Base-by-base conservation (phyloP, 2,797 vertebrate genomes). In the Argentina silus region DNA sequence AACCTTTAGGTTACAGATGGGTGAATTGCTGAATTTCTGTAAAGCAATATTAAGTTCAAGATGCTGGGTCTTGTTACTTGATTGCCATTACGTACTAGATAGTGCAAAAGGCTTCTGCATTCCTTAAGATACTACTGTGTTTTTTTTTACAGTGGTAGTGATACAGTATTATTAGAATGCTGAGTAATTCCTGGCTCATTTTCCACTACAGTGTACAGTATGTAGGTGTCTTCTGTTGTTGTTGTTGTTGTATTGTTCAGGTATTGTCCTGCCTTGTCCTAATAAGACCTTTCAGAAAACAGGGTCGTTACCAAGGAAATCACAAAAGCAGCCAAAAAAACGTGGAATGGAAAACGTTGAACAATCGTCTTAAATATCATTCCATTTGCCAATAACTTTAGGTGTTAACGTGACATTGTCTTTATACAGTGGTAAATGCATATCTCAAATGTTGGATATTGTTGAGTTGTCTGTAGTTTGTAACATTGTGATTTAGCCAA, bases 371-470 rank as follows among this genome's bases (percentile, higher is more conserved):
- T 88, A 92, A 90, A 48, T 76, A 69, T 84, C 62, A 88, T 86
- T 91, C 85, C 73, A 83, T 82, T 90, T 93, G 93, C 92, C 93
- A 94, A 91, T 85, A 79, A 69, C 72, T 76, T 86, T 82, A 67
- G 82, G 73, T 91, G 78, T 91, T 82, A 74, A 3, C 10, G 74
- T 84, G 75, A 56, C 11, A 78, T 83, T 85, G 21, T 78, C 59
- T 80, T 64, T 83, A 69, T 87, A 36, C 27, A 36, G 4, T 36
- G 78, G 47, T 80, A 78, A 79, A 63, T 67, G 47, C 53, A 71
- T 70, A 77, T 60, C n/a, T 67, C 21, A 53, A 43, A 81, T 78
- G 72, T 91, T 87, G 76, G 74, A 56, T 82, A 75, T 62, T 74
- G 36, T 42, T 64, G 80, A 77, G 74, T 56, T 77, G 75, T 83